These are phyloP conservation scores for Urocyon cinereoargenteus DNA, from an alignment of 2,797 vertebrate species.

Conservation along the genomic window DNA sequence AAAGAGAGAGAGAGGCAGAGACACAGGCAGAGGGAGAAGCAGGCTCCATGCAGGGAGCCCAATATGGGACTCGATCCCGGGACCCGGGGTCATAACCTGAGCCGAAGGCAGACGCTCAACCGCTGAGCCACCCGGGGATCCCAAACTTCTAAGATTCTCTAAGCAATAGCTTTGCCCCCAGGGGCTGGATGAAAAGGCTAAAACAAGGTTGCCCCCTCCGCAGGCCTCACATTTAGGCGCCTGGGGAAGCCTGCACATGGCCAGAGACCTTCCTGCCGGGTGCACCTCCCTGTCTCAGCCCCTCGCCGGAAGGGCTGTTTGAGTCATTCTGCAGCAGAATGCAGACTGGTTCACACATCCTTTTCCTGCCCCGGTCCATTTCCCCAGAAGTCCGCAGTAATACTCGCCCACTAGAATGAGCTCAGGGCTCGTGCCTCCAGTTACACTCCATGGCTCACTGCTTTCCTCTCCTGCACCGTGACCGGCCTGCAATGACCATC, in stretches of 20 bases:
- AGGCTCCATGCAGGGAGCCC: too few species aligned
- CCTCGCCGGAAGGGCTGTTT: constrained; percentile 43
- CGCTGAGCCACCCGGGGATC: too few species aligned
- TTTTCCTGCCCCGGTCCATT: constrained; percentile 47
- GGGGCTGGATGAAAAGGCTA: not conserved
- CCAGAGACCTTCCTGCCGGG: not conserved
- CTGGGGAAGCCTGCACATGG: constrained; percentile 12
- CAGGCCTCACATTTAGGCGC: not conserved
- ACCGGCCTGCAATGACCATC: not conserved
- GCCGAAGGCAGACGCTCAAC: too few species aligned
- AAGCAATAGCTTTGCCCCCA: not conserved
- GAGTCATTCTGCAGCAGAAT: constrained; percentile 42
- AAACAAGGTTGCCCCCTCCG: not conserved
- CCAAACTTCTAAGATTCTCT: not conserved
- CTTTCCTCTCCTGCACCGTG: not conserved
- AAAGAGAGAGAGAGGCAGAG: too few species aligned
- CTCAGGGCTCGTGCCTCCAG: not conserved
- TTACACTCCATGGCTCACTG: not conserved
- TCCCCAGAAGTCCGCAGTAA: not conserved
- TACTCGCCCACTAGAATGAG: not conserved
- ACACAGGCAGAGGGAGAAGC: too few species aligned
- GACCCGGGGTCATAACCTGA: too few species aligned
- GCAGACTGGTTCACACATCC: not conserved
- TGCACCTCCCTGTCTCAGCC: not conserved
- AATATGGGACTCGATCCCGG: too few species aligned